Evolutionary conservation across 2,797 vertebrate species (phyloP).

Genomic region (Denticeps clupeoides): DNA sequence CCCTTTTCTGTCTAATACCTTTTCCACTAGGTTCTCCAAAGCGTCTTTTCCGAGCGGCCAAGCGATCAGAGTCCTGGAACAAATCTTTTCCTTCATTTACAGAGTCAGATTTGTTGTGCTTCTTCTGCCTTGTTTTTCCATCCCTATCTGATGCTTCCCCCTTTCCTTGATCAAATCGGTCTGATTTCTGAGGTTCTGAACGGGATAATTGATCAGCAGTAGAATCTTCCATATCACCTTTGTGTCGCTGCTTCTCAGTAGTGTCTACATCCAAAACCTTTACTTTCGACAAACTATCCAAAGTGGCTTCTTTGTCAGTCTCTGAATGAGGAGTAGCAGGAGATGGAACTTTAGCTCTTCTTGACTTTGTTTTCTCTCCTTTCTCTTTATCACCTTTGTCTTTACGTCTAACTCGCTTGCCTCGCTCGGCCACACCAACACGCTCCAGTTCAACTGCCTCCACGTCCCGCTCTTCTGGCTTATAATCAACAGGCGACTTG

Average conservation of each 20-base stretch:
- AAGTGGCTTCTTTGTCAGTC: slow-evolving; percentile 67
- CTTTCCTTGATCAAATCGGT: slow-evolving; percentile 69
- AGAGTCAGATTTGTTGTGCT: slow-evolving; percentile 73
- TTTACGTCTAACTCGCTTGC: slow-evolving; percentile 77
- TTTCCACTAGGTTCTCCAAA: slow-evolving; percentile 81
- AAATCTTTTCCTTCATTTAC: slow-evolving; percentile 64
- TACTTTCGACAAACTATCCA: slow-evolving; percentile 63
- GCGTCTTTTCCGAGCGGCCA: slow-evolving; percentile 87
- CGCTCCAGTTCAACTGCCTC: slow-evolving; percentile 67
- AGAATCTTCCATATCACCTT: slow-evolving; percentile 69
- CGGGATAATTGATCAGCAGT: slow-evolving; percentile 58
- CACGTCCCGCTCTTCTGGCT: slow-evolving; percentile 77
- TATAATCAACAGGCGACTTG: slow-evolving; percentile 75
- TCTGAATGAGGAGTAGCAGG: slow-evolving; percentile 75
- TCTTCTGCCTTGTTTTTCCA: slow-evolving; percentile 74
- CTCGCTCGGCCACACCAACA: slow-evolving; percentile 62
- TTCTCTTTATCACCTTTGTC: slow-evolving; percentile 86
- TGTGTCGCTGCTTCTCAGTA: slow-evolving; percentile 70
- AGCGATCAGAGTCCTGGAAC: slow-evolving; percentile 73
- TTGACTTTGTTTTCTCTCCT: slow-evolving; percentile 68
- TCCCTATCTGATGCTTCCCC: slow-evolving; percentile 75
- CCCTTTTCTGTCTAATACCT: slow-evolving; percentile 71
- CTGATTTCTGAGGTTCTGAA: slow-evolving; percentile 67
- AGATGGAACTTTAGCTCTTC: slow-evolving; percentile 80
- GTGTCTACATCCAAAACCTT: slow-evolving; percentile 70